phyloP scores from a whole-genome alignment of 2,797 vertebrate species.

The Danio choprae region DNA sequence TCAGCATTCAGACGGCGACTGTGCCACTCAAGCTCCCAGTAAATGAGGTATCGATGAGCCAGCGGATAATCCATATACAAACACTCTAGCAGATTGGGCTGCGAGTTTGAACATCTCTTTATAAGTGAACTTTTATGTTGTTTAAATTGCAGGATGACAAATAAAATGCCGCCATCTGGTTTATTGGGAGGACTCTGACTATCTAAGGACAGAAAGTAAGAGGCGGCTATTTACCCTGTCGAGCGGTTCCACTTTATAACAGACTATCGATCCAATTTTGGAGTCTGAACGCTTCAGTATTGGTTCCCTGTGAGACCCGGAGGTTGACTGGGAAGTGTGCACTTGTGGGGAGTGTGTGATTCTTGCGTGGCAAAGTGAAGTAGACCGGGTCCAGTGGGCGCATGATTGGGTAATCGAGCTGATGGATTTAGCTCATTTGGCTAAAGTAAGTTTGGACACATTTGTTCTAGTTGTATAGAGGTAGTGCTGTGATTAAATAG shows the following conservation, averaged over 20 bases:
- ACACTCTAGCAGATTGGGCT: not conserved
- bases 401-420: slow-evolving; percentile 49
- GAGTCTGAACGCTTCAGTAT: slow-evolving; percentile 49
- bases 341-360: not conserved
- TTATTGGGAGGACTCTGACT: slow-evolving; percentile 11
- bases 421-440: slow-evolving; percentile 50
- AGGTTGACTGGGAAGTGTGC: slow-evolving; percentile 23
- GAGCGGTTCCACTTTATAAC: slow-evolving; percentile 54
- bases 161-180: slow-evolving; percentile 1
- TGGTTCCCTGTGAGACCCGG: slow-evolving; percentile 36
- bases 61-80: slow-evolving; percentile 37
- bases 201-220: slow-evolving; percentile 27
- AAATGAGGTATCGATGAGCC: slow-evolving; percentile 52
- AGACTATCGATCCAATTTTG: slow-evolving; percentile 55
- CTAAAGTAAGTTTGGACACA: slow-evolving; percentile 51
- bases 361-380: slow-evolving; percentile 9
- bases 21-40: slow-evolving; percentile 28
- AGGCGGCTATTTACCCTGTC: slow-evolving; percentile 38
- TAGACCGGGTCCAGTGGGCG: slow-evolving; percentile 22
- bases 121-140: slow-evolving; percentile 25
- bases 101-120: not conserved
- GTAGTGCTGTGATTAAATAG: slow-evolving; percentile 53
- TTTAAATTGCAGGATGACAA: slow-evolving; percentile 35
- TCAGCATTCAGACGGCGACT: slow-evolving; percentile 38
- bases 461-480: slow-evolving; percentile 42